These are phyloP conservation scores for Mesocricetus auratus DNA, from an alignment of 2,113 vertebrate genomes.

Conservation along the genomic window DNA sequence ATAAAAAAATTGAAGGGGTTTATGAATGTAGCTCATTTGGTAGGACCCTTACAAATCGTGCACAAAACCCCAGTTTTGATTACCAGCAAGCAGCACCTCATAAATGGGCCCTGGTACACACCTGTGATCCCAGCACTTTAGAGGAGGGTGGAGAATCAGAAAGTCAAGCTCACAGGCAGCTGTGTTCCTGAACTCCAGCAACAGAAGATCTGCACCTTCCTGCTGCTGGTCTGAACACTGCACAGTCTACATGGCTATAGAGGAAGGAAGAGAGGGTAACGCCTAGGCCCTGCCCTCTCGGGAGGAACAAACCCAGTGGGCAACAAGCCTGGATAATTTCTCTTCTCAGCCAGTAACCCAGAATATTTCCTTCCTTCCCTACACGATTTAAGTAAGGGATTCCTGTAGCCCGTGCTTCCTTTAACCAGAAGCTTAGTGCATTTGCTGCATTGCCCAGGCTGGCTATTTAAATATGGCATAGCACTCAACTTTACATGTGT, in stretches of 20 bases:
- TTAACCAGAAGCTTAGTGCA: background rate
- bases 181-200: background rate
- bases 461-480: background rate
- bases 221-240: too few relatives aligned
- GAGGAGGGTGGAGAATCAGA: background rate
- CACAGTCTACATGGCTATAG: background rate
- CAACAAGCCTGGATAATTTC: background rate
- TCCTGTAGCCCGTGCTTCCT: background rate
- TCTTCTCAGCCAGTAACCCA: conserved; percentile 14
- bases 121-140: background rate
- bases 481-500: background rate
- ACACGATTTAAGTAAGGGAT: background rate
- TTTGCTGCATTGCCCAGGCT: background rate
- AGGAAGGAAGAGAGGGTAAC: background rate
- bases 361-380: conserved; percentile 45
- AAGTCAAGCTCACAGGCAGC: background rate
- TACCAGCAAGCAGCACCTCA: background rate
- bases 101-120: background rate
- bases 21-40: too few relatives aligned
- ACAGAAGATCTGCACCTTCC: background rate
- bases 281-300: rapidly evolving
- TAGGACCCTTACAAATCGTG: background rate
- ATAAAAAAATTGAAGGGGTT: background rate
- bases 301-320: background rate
- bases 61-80: background rate